A percentile compares a stretch with the other conserved stretches of the same genome.
phyloP scores from a whole-genome alignment of 2,113 vertebrate species.

The Bothrops jararaca region DNA sequence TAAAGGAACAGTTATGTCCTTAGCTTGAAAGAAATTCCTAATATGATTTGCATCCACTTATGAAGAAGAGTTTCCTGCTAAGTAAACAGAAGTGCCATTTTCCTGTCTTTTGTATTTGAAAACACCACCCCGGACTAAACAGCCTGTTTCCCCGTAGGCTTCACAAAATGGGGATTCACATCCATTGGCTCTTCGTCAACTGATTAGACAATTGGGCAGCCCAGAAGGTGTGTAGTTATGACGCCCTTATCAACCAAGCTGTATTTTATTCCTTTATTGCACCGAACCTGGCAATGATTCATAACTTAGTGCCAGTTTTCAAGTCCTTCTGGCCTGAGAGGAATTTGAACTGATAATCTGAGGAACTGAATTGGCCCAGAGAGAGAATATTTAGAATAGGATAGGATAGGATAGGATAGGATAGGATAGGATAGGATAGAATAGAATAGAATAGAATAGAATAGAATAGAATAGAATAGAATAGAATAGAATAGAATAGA shows the following conservation, averaged over 20 bases:
- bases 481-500: no score
- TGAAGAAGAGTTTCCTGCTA: neutral
- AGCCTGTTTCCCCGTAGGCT: no score
- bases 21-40: neutral
- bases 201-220: neutral
- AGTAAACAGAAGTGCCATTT: neutral
- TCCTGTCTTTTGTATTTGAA: no score
- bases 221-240: neutral
- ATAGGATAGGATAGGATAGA: no score
- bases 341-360: neutral
- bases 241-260: neutral
- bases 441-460: no score
- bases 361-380: neutral
- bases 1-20: neutral
- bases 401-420: no score
- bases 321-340: neutral
- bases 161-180: neutral
- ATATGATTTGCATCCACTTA: neutral
- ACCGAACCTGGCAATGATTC: neutral
- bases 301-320: neutral
- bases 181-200: neutral
- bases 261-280: neutral
- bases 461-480: no score
- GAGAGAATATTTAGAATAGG: no score
- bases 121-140: no score